Base-by-base conservation (phyloP, 2,888 invertebrate species). In the Limnephilus marmoratus region DNA sequence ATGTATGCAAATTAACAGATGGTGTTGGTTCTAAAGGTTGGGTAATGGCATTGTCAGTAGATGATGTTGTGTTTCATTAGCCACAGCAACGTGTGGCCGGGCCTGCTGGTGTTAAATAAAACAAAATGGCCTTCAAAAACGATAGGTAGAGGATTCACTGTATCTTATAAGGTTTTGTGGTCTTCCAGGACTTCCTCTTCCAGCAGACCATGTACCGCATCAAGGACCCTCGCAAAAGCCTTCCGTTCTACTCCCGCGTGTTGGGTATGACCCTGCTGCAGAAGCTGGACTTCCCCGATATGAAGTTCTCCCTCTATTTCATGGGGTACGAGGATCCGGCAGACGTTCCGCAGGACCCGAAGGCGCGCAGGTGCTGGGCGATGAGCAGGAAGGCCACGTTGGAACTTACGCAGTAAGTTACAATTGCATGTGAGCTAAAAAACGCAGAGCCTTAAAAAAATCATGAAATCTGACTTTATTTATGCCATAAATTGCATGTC, bases 181-280 rank as follows among this genome's bases (percentile, higher is more conserved):
- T 41, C 45, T 41, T 37, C 11, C 85, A 98, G 98, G 98, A 98
- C 92, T 99, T 98, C 95, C 97, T 99, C 94, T 98, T 99, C 95
- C 99, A 99, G 96, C 99, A 99, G 96, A 99, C 99, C 0, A 99
- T 99, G 99, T 98, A 98, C 95, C 97, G 99, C 80, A 98, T 99
- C 93, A 99, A 99, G 95, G 99, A 99, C 95, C 99, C 99, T 0
- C 97, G 97, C 93, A 97, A 97, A 94, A 98, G 98, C 0, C 95
- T 99, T 87, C 98, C 98, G 1, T 99, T 99, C 95, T 99, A 99
- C 95, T 98, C 98, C 0, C 97, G 98, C 90, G 98, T 99, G 0
- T 96, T 99, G 0, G 99, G 99, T 11, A 99, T 99, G 99, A 97
- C 97, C 18, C 95, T 99, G 83, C 95, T 99, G 90, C 97, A 98